These are phyloP conservation scores for Aphidius ervi DNA, from an alignment of 1,140 invertebrate species.

Conservation along the genomic window DNA sequence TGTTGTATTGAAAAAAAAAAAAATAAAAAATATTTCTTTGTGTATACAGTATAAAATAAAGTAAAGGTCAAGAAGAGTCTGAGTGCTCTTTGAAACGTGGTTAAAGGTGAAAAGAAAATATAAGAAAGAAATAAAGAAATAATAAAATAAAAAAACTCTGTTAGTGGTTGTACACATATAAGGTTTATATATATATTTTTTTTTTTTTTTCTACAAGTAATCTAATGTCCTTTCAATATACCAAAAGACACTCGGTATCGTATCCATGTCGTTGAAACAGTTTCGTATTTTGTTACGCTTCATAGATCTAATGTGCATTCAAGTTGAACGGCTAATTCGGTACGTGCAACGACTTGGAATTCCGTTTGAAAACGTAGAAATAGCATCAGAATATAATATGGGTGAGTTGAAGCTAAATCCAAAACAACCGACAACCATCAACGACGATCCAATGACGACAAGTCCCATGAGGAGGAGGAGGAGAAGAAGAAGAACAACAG, in stretches of 20 bases:
- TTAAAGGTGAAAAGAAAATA: slow-evolving; percentile 1
- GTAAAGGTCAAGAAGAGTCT: slow-evolving; percentile 10
- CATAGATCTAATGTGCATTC: slow-evolving; percentile 46
- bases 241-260: too few relatives aligned
- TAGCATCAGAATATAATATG: background rate
- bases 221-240: too few relatives aligned
- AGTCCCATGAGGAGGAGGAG: background rate
- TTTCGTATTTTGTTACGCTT: slow-evolving; percentile 36
- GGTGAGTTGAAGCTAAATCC: background rate
- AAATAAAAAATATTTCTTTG: too few relatives aligned
- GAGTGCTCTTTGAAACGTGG: slow-evolving; percentile 2
- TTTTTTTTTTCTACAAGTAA: too few relatives aligned
- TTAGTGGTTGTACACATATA: too few relatives aligned
- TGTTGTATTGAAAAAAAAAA: too few relatives aligned
- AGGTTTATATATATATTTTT: too few relatives aligned
- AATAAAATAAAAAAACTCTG: too few relatives aligned
- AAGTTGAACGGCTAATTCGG: slow-evolving; percentile 48
- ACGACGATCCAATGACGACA: too few relatives aligned
- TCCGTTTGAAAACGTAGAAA: slow-evolving; percentile 1
- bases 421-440: background rate
- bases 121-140: background rate
- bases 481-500: background rate
- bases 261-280: background rate
- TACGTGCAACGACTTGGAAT: slow-evolving; percentile 49
- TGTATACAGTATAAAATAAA: too few relatives aligned